Conservation (phyloP, 2,888 invertebrate species). For the Drosophila kokeensis region DNA sequence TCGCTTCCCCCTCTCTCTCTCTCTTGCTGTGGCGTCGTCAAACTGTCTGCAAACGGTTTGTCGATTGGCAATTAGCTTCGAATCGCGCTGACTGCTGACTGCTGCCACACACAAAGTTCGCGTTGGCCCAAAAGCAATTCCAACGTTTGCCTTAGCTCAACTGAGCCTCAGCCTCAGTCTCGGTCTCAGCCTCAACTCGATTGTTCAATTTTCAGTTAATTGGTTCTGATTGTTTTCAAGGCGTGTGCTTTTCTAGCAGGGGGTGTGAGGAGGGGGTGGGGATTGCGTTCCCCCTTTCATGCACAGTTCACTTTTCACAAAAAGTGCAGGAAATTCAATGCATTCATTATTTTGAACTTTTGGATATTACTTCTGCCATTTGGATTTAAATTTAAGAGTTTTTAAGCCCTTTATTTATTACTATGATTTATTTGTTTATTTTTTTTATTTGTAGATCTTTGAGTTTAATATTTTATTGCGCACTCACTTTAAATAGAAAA, state of each 20-base stretch:
- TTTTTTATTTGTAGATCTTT: not conserved
- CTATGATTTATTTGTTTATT: too few relatives aligned
- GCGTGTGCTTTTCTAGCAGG: constrained; percentile 57
- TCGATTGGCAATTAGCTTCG: constrained; percentile 74
- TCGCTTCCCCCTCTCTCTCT: not conserved
- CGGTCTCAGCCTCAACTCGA: constrained; percentile 42
- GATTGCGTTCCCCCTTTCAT: not conserved
- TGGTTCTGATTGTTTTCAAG: constrained; percentile 79
- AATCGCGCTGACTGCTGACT: constrained; percentile 32
- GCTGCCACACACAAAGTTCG: constrained; percentile 53
- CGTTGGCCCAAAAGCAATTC: constrained; percentile 52
- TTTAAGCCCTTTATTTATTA: too few relatives aligned
- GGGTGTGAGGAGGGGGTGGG: not conserved
- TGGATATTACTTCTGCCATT: not conserved
- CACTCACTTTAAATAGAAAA: too few relatives aligned
- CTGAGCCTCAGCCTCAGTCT: not conserved
- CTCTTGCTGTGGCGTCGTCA: constrained; percentile 55
- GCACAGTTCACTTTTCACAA: not conserved
- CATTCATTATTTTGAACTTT: not conserved
- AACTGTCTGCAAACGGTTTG: constrained; percentile 67
- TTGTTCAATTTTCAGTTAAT: constrained; percentile 81
- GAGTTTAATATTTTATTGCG: not conserved
- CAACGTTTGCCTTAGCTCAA: constrained; percentile 41
- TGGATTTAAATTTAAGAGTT: not conserved
- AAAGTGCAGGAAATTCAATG: not conserved